Conservation (phyloP, 2,888 invertebrate genomes). For the Geotrupes spiniger region DNA sequence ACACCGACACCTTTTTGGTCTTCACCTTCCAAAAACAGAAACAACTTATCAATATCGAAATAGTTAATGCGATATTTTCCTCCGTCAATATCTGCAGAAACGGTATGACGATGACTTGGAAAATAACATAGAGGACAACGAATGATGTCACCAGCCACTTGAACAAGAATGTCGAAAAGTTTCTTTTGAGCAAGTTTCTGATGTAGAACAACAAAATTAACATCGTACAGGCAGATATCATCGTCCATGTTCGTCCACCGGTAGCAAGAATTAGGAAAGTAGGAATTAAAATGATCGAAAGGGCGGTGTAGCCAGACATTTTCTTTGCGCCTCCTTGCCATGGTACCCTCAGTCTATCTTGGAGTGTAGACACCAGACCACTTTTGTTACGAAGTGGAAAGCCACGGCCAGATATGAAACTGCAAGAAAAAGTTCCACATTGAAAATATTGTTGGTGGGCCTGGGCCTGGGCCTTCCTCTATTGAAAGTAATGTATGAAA, state of each 20-base stretch:
- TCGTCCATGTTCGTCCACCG: conserved; percentile 49
- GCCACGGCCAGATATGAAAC: conserved; percentile 45
- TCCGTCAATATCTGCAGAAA: conserved; percentile 67
- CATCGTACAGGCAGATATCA: conserved; percentile 40
- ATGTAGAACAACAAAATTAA: conserved; percentile 34
- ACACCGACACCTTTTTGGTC: conserved; percentile 30
- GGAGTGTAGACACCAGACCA: conserved; percentile 51
- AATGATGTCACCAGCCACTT: conserved; percentile 72
- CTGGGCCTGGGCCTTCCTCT: too few species aligned
- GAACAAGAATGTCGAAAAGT: conserved; percentile 65
- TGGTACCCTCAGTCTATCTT: conserved; percentile 57
- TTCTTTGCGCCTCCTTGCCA: conserved; percentile 60
- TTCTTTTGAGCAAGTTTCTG: conserved; percentile 12
- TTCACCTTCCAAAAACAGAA: conserved; percentile 49
- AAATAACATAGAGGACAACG: conserved; percentile 63
- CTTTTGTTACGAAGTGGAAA: conserved; percentile 40
- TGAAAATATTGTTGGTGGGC: not conserved
- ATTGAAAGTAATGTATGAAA: too few species aligned
- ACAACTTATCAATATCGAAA: conserved; percentile 51
- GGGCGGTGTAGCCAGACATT: conserved; percentile 52
- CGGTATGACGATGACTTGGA: conserved; percentile 68
- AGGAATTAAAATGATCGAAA: conserved; percentile 54
- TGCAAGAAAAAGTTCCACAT: conserved; percentile 35
- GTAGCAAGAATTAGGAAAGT: conserved; percentile 52
- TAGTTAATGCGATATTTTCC: conserved; percentile 60